Conservation (phyloP, 1,140 invertebrate species). For the Pseudomyrmex flavicornis region DNA sequence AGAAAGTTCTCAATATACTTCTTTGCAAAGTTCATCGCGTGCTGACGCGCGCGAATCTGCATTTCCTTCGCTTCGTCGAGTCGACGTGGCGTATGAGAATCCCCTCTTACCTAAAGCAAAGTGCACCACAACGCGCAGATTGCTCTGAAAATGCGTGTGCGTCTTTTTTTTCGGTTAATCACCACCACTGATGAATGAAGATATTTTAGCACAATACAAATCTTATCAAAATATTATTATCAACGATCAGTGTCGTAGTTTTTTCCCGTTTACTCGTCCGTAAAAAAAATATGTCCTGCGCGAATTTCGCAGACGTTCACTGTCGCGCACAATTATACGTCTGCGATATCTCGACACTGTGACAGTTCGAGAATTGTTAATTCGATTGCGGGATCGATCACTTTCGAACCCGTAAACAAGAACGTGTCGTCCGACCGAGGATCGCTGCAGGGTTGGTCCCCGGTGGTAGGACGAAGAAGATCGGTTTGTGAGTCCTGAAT, state of each 20-base stretch:
- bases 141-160: slow-evolving; percentile 4
- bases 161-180: neutral
- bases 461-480: neutral
- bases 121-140: neutral
- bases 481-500: neutral
- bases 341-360: neutral
- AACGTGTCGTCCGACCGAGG: neutral
- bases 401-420: neutral
- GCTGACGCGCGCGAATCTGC: neutral
- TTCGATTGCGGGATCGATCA: neutral
- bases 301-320: neutral
- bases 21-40: neutral
- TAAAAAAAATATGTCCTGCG: neutral
- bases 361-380: neutral
- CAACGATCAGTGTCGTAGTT: neutral
- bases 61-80: slow-evolving; percentile 13
- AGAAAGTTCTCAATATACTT: neutral
- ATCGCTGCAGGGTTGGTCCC: neutral
- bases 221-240: neutral
- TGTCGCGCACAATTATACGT: neutral
- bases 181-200: neutral
- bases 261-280: neutral
- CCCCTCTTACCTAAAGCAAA: slow-evolving; percentile 31
- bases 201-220: neutral
- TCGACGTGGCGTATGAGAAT: slow-evolving; percentile 41